A percentile compares a stretch with the other conserved stretches of the same genome.
These are phyloP conservation scores for Nomada lathburiana DNA, from an alignment of 2,888 invertebrate species.

Conservation along the genomic window DNA sequence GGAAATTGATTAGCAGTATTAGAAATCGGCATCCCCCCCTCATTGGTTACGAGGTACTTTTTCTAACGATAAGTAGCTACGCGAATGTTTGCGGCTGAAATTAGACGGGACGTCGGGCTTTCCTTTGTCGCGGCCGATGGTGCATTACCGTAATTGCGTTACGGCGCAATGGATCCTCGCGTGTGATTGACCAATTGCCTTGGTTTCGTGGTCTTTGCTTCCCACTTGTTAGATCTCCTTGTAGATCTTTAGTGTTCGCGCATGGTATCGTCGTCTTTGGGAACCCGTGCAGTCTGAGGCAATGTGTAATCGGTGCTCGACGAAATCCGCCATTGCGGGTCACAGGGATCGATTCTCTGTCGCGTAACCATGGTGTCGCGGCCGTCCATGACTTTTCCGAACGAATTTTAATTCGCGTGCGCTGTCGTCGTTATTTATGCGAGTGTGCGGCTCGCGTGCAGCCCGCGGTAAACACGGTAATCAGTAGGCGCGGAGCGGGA, in stretches of 20 bases:
- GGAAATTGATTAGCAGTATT: no score
- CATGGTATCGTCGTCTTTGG: background rate
- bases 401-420: constrained; percentile 41
- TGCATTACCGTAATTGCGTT: no score
- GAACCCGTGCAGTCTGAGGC: background rate
- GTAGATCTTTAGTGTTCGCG: constrained; percentile 7
- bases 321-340: background rate
- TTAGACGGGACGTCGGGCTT: constrained; percentile 17
- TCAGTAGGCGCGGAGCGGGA: constrained; percentile 26
- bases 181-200: constrained; percentile 52
- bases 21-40: no score
- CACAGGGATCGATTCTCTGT: background rate
- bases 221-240: background rate
- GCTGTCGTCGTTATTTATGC: constrained; percentile 58
- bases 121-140: background rate
- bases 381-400: constrained; percentile 31
- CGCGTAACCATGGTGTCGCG: background rate
- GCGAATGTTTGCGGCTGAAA: no score
- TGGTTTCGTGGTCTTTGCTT: constrained; percentile 28
- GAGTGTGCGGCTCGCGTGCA: constrained; percentile 62
- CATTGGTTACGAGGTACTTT: no score
- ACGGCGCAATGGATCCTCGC: constrained; percentile 6
- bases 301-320: no score
- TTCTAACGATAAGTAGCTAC: no score
- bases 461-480: constrained; percentile 52